Evolutionary conservation across 1,140 invertebrate species (phyloP), one percentile per base, ranked within the genome.

Genomic region (Drosophila sulfurigaster): DNA sequence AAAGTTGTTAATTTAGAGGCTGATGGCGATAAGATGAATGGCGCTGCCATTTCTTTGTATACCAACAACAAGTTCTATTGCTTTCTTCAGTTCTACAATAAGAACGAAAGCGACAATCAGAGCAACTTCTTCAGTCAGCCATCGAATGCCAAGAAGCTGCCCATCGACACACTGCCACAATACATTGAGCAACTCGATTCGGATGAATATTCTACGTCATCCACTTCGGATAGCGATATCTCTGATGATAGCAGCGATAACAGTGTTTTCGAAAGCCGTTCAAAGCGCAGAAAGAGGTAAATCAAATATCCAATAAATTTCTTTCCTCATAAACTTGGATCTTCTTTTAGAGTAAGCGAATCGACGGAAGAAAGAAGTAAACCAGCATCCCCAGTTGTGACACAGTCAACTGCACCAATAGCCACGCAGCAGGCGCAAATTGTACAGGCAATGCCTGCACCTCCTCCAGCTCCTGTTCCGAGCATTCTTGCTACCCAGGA

Each of bases 31-130:
- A 51, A 71, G 10, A 45, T 58, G n/a, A 35, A 71, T 59, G 73
- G 73, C 3, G 35, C 67, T 2, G 73, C 73, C 5, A 64, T 75
- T 49, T 70, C 59, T n/a, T 16, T 75, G 28, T 75, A 75, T 38
- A 52, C 13, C 3, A 41, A 45, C 15, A 45, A 69, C 0, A 20
- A 70, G 11, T 75, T 70, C n/a, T 43, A 20, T 6, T 75, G 73
- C 46, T 75, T 75, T 20, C 38, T 75, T 3, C 67, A 75, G 32
- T 63, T 75, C 3, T 75, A 75, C 28, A 75, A 58, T 10, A 35
- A 64, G n/a, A 45, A 16, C n/a, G 67, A 75, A 41, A 54, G 67
- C 11, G 45, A 58, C 8, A 51, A 62, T 35, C 73, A 75, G 30
- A 51, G 8, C 1, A 58, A 64, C 11, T 75, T 75, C 28, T 75